These are phyloP conservation scores for Anoplius nigerrimus DNA, from an alignment of 2,888 invertebrate species.

Conservation along the genomic window DNA sequence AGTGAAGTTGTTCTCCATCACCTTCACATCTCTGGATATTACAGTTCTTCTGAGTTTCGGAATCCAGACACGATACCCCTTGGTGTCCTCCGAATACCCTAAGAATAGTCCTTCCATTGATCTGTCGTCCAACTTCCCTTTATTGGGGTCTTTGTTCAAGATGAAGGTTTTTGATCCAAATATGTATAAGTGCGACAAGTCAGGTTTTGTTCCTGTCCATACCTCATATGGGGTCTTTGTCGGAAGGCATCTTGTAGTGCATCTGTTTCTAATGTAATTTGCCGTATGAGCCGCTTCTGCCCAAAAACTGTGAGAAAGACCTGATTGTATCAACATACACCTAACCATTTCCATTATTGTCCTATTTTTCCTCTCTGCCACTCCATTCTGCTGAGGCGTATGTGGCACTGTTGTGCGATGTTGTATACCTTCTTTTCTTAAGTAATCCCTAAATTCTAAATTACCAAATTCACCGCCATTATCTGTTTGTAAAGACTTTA, in stretches of 20 bases:
- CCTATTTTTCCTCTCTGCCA: conserved; percentile 58
- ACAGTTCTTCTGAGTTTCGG: too few relatives aligned
- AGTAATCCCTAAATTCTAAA: conserved; percentile 39
- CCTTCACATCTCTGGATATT: too few relatives aligned
- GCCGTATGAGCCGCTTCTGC: conserved; percentile 58
- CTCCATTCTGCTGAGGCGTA: too few relatives aligned
- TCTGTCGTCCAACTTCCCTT: conserved; percentile 36
- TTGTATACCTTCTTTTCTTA: conserved; percentile 46
- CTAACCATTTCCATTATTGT: too few relatives aligned
- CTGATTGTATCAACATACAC: conserved; percentile 51
- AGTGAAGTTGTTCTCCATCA: too few relatives aligned
- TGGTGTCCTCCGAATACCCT: conserved; percentile 34
- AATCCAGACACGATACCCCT: conserved; percentile 39
- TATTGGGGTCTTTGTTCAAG: conserved; percentile 18
- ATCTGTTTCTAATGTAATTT: conserved; percentile 56
- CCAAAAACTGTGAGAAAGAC: conserved; percentile 53
- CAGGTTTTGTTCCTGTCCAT: conserved; percentile 34
- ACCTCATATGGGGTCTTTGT: conserved; percentile 42
- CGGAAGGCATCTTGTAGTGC: conserved; percentile 35
- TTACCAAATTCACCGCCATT: conserved; percentile 45
- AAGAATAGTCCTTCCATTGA: conserved; percentile 32
- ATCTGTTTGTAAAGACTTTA: conserved; percentile 44
- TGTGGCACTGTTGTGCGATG: conserved; percentile 48
- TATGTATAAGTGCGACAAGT: too few relatives aligned
- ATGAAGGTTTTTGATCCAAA: conserved; percentile 46